Evolutionary conservation across 1,140 invertebrate species (phyloP).

Genomic region (Solenopsis fugax): DNA sequence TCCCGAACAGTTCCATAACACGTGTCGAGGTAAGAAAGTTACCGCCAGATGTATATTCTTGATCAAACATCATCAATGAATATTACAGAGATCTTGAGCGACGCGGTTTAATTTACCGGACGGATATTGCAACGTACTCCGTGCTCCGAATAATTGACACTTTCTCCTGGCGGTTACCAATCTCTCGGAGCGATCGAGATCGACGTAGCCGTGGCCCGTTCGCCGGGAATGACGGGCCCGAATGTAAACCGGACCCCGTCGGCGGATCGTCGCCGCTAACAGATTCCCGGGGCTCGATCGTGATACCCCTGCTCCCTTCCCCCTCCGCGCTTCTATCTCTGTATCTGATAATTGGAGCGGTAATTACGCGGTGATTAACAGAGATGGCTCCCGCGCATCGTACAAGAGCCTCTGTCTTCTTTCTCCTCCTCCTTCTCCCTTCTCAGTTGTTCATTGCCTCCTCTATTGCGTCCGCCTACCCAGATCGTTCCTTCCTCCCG

Average conservation of each 20-base stretch:
- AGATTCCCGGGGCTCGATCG: slow-evolving; percentile 76
- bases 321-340: slow-evolving; percentile 80
- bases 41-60: neutral
- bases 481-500: slow-evolving; percentile 9
- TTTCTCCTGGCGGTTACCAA: slow-evolving; percentile 61
- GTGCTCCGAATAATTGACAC: slow-evolving; percentile 67
- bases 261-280: slow-evolving; percentile 71
- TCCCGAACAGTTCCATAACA: too few species aligned
- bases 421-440: slow-evolving; percentile 18
- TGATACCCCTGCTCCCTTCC: slow-evolving; percentile 13
- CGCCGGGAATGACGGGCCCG: slow-evolving; percentile 57
- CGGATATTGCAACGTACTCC: slow-evolving; percentile 45
- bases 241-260: slow-evolving; percentile 56
- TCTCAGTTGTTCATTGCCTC: slow-evolving; percentile 44
- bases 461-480: slow-evolving; percentile 21
- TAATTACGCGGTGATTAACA: slow-evolving; percentile 87
- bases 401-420: slow-evolving; percentile 73
- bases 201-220: slow-evolving; percentile 25
- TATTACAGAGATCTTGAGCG: neutral
- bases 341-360: slow-evolving; percentile 86
- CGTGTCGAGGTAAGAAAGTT: neutral
- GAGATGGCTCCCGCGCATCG: slow-evolving; percentile 86
- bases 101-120: slow-evolving; percentile 60
- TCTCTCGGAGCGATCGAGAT: slow-evolving; percentile 59
- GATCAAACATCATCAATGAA: slow-evolving; percentile 13